A percentile compares a stretch with the other conserved stretches of the same genome.
Conservation (phyloP, 2,113 vertebrate genomes). For the Notothenia rossii region DNA sequence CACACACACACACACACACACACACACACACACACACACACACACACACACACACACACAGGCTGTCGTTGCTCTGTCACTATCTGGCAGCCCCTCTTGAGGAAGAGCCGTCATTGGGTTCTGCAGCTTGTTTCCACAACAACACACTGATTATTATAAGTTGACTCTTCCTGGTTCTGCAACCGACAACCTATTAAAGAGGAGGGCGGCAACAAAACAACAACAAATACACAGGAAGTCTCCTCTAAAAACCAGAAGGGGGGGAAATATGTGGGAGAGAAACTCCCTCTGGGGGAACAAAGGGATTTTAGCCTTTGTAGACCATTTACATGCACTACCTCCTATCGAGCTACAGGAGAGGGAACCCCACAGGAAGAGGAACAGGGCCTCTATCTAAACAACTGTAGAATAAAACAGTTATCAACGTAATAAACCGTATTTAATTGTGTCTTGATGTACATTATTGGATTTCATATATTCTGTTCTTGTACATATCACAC, state of each 20-base stretch:
- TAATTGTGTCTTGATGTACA: no score
- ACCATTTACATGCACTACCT: no score
- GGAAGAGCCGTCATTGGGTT: conserved; percentile 38
- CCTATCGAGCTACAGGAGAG: no score
- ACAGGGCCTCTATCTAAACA: no score
- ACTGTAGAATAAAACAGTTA: no score
- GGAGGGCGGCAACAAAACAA: conserved; percentile 1
- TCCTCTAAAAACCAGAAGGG: background rate
- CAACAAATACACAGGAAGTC: background rate
- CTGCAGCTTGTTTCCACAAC: conserved; percentile 68
- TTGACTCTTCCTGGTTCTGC: conserved; percentile 58
- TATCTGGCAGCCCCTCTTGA: conserved; percentile 17
- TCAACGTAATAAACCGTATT: no score
- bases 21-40: conserved; percentile 6
- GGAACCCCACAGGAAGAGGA: no score
- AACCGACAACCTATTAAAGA: background rate
- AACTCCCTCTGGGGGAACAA: no score
- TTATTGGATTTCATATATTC: no score
- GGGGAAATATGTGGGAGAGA: no score
- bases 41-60: conserved; percentile 14
- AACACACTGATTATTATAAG: conserved; percentile 42
- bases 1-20: conserved; percentile 15
- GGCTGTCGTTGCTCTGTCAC: conserved; percentile 61
- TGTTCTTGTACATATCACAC: no score
- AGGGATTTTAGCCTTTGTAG: no score